A percentile compares a stretch with the other conserved stretches of the same genome.
Conservation (phyloP, 2,797 vertebrate genomes). For the Aplochiton taeniatus region DNA sequence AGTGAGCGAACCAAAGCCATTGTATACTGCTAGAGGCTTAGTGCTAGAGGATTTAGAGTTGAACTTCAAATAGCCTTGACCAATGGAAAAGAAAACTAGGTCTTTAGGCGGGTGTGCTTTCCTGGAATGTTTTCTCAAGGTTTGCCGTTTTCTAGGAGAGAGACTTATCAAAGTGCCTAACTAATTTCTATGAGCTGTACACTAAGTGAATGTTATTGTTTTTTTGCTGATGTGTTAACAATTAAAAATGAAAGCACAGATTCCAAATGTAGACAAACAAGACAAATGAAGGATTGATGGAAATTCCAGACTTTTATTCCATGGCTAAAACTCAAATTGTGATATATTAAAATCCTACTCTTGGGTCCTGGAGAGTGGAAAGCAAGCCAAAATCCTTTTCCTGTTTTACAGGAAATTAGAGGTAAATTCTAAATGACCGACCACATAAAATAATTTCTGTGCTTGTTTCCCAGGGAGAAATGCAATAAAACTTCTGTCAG, state of each 20-base stretch:
- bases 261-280: conserved; percentile 41
- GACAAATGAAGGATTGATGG: conserved; percentile 32
- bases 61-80: conserved; percentile 54
- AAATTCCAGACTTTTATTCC: conserved; percentile 34
- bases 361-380: conserved; percentile 11
- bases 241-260: conserved; percentile 33
- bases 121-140: conserved; percentile 41
- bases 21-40: conserved; percentile 48
- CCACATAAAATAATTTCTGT: not conserved
- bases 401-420: conserved; percentile 15
- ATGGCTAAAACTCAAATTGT: conserved; percentile 32
- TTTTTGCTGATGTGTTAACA: conserved; percentile 33
- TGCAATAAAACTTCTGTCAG: not conserved
- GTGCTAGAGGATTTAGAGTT: conserved; percentile 50
- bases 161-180: conserved; percentile 49
- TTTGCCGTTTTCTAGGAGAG: conserved; percentile 38
- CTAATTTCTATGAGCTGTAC: conserved; percentile 33
- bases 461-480: conserved; percentile 3
- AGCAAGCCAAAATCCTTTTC: conserved; percentile 12
- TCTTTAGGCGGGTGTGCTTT: conserved; percentile 21
- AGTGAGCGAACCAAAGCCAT: conserved; percentile 38
- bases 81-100: conserved; percentile 39
- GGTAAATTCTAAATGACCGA: not conserved
- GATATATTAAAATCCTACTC: conserved; percentile 35
- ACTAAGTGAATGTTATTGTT: conserved; percentile 22